Evolutionary conservation across 2,888 invertebrate genomes (phyloP), one percentile per base, ranked within the genome.

Genomic region (Chirona hameri): DNA sequence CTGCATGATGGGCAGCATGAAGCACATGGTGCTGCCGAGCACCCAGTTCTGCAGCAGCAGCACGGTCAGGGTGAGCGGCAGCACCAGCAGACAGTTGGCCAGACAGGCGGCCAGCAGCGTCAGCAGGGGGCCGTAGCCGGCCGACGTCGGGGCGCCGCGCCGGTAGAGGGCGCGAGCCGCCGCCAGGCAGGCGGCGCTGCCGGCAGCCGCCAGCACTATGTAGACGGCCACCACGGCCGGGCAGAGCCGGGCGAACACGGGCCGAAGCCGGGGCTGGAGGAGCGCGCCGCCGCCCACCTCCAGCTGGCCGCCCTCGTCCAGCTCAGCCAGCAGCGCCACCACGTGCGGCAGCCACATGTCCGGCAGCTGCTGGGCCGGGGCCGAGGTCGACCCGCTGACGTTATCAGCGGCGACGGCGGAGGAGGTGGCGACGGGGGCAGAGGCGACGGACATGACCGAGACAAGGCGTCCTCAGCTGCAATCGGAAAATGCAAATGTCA

Each of bases 1-100:
- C 90, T 93, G 93, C 85, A 93, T 87, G 91, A 93, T 93, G 0
- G 93, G 93, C 85, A 93, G 87, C 86, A 93, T 92, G 87, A 91
- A 92, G 88, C 93, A 93, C 84, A 93, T 87, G 85, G 93, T 91
- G 85, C 92, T 91, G 14, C 93, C 93, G 85, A 93, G 91, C 84
- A 93, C 89, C 93, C 93, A 93, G 87, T 93, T 93, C 86, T 92
- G 91, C 83, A 93, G 89, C 69, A 93, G 88, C 86, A 93, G 89
- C 81, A 93, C 92, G 85, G 91, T 91, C 84, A 93, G 87, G 0
- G 93, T 91, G 14, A 93, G 89, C 24, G 93, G 93, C 85, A 93
- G 86, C n/a, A 93, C 92, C 83, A 92, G 87, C 29, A 91, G 88
- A 86, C 92, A 92, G 88, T 93, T 93, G 72, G 93, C 88, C 69